A percentile compares a stretch with the other conserved stretches of the same genome.
Conservation (phyloP, 2,888 invertebrate species). For the Orthosia gothica region DNA sequence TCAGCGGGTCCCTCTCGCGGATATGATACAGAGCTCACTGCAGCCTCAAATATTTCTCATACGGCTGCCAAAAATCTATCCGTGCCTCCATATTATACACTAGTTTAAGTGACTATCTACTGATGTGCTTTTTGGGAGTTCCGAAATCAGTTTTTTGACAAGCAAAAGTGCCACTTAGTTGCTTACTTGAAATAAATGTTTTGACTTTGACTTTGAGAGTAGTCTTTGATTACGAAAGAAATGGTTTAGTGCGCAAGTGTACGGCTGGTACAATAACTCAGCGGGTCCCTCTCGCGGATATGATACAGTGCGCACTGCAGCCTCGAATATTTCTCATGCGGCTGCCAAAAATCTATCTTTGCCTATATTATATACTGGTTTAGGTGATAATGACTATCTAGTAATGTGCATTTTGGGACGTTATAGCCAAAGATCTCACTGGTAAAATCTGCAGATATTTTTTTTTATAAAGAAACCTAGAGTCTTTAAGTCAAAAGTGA, state of each 20-base stretch:
- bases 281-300: conserved; percentile 74
- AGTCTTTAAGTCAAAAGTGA: too few species aligned
- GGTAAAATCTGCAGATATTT: too few species aligned
- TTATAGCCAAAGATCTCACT: too few species aligned
- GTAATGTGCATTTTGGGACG: neutral
- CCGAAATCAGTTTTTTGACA: neutral
- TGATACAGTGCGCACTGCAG: conserved; percentile 79
- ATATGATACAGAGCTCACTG: conserved; percentile 79
- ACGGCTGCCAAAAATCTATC: conserved; percentile 59
- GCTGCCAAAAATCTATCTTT: conserved; percentile 58
- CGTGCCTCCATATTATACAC: conserved; percentile 45
- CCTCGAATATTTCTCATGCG: conserved; percentile 73
- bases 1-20: conserved; percentile 75
- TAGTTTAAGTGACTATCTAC: conserved; percentile 21
- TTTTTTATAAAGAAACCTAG: too few species aligned
- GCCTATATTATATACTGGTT: conserved; percentile 44
- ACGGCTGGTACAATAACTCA: conserved; percentile 76
- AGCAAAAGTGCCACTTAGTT: too few species aligned
- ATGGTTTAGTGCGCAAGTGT: conserved; percentile 66
- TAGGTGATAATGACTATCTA: neutral
- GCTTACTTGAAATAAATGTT: too few species aligned
- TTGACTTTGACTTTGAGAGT: too few species aligned
- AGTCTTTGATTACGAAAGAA: neutral
- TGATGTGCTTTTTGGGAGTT: neutral
- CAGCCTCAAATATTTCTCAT: conserved; percentile 74